Base-by-base conservation (phyloP, 1,140 invertebrate species). In the Phocides pigmalion region DNA sequence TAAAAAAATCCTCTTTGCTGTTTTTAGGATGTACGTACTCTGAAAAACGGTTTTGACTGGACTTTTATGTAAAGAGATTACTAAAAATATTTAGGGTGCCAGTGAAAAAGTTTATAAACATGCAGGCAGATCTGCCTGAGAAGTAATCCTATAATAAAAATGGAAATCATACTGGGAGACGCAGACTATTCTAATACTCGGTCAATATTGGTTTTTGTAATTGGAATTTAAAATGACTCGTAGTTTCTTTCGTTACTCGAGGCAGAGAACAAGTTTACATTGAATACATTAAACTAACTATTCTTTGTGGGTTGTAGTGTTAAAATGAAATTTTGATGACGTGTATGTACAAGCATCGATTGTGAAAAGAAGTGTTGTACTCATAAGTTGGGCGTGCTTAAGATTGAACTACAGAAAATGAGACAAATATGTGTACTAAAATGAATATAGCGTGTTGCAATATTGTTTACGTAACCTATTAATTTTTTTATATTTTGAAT, bases 131-230 rank as follows among this genome's bases (percentile, higher is more conserved):
- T 22, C 20, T n/a, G n/a, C n/a, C n/a, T n/a, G n/a, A n/a, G 5
- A 22, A 3, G 20, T 22, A 22, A 22, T 3, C 20, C 5, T 32
- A 16, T 42, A 41, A 16, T 44, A 17, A 62, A 62, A 44, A 46
- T 66, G 42, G 37, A 61, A 64, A 62, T 66, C 20, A 11, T 9
- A 16, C 22, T 32, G 16, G 12, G 28, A 32, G 2, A 12, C 58
- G 22, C 35, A 64, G 44, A 66, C 47, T 72, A 69, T 72, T 69
- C 47, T 59, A 51, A 74, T 64, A 50, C 47, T 64, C 39, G 50
- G 72, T 64, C 64, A 74, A 75, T 75, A 75, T 76, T 78, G 61
- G 66, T 71, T 73, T 71, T 76, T 69, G 62, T 74, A 69, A 77
- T 82, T 74, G 61, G 42, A 82, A 74, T 72, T 75, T 73, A 64